Evolutionary conservation across 2,888 invertebrate species (phyloP).

Genomic region (Myopa testacea): DNA sequence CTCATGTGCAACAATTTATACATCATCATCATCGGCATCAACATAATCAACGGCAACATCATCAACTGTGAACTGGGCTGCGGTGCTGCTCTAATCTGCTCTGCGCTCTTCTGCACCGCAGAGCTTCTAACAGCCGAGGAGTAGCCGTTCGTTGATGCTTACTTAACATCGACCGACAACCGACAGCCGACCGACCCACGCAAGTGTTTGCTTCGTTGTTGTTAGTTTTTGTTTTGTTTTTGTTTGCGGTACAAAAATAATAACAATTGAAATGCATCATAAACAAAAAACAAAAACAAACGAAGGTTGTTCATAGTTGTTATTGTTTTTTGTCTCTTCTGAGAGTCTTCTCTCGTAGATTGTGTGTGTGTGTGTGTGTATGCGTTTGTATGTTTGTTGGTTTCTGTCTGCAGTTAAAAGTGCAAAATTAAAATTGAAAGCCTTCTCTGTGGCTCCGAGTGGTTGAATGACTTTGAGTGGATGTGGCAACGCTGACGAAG

Average conservation of each 20-base stretch:
- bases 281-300: not conserved
- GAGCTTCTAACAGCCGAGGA: too few relatives aligned
- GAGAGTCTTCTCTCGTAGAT: not conserved
- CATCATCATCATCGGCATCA: too few relatives aligned
- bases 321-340: slow-evolving; percentile 1
- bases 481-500: not conserved
- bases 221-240: too few relatives aligned
- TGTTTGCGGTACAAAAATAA: not conserved
- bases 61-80: too few relatives aligned
- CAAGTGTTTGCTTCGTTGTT: too few relatives aligned
- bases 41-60: too few relatives aligned
- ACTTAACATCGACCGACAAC: too few relatives aligned
- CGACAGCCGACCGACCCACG: too few relatives aligned
- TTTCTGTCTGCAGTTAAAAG: slow-evolving; percentile 56
- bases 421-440: slow-evolving; percentile 59
- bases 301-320: not conserved
- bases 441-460: slow-evolving; percentile 41
- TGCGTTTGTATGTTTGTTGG: slow-evolving; percentile 29
- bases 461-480: not conserved
- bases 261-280: slow-evolving; percentile 9
- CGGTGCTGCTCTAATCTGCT: too few relatives aligned
- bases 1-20: too few relatives aligned
- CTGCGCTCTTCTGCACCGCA: too few relatives aligned
- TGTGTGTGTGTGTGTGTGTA: not conserved
- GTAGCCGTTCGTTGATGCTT: too few relatives aligned